These are phyloP conservation scores for Rhagoletis pomonella DNA, from an alignment of 1,140 invertebrate species.

Conservation along the genomic window DNA sequence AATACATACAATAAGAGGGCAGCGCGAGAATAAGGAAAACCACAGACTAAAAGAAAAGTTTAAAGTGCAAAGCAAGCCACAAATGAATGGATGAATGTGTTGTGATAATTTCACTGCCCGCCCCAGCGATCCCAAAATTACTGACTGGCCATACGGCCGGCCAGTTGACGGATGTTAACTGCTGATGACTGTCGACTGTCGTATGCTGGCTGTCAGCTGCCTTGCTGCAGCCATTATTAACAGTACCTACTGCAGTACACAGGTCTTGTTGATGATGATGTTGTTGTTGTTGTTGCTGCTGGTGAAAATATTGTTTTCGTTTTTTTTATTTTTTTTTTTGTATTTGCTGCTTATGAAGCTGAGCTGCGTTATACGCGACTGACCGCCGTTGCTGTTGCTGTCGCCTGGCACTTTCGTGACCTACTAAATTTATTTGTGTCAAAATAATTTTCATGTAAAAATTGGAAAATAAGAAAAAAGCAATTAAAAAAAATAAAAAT, in stretches of 20 bases:
- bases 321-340: not conserved
- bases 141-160: not conserved
- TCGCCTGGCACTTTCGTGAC: slow-evolving; percentile 22
- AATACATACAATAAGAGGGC: not conserved
- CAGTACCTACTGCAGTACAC: not conserved
- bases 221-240: slow-evolving; percentile 8
- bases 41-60: not conserved
- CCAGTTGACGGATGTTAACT: not conserved
- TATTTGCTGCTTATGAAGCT: slow-evolving; percentile 6
- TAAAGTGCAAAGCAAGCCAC: not conserved
- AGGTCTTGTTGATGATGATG: not conserved
- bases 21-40: not conserved
- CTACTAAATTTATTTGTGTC: slow-evolving; percentile 43
- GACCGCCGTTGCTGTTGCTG: no score
- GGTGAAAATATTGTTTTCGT: not conserved
- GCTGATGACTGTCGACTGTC: not conserved
- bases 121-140: not conserved
- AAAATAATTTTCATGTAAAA: slow-evolving; percentile 43
- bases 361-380: not conserved
- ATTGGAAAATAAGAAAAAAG: not conserved
- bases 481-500: not conserved
- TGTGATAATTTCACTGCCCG: slow-evolving; percentile 10
- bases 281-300: not conserved
- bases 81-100: not conserved
- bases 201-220: not conserved